Percentiles rank a stretch among this genome's conserved stretches.
Evolutionary conservation across 23 tunicate genomes (phyloP).

Genomic region (Ciona savignyi): DNA sequence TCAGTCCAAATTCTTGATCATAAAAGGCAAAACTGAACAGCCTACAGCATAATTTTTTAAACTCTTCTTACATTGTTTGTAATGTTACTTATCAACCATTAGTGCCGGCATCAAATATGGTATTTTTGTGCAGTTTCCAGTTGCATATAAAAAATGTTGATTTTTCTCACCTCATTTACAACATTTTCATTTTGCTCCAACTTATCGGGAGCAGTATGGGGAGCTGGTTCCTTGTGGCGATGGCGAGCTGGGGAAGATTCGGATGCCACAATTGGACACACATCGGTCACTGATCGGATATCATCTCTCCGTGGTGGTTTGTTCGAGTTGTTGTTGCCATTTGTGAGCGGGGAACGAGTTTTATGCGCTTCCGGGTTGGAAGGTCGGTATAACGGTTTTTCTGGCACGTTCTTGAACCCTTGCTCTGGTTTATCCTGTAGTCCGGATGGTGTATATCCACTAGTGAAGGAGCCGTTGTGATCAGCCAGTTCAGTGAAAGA

Average conservation of each 20-base stretch:
- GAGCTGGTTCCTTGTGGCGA: background rate
- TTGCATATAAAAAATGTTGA: background rate
- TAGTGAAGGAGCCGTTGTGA: conserved; percentile 1
- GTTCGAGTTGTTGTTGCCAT: conserved; percentile 3
- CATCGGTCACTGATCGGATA: background rate
- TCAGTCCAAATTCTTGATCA: background rate
- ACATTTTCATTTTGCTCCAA: background rate
- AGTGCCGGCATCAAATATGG: too few species aligned
- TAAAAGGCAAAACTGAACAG: background rate
- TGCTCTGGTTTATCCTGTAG: conserved; percentile 19
- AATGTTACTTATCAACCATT: too few species aligned
- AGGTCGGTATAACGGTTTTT: background rate
- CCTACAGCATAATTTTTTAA: too few species aligned
- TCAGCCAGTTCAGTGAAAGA: background rate
- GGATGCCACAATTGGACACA: conserved; percentile 23
- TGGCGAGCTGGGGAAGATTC: conserved; percentile 22
- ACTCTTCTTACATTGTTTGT: too few species aligned
- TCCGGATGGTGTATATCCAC: conserved; percentile 58
- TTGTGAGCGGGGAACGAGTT: background rate
- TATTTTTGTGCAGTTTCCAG: too few species aligned
- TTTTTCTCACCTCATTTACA: background rate
- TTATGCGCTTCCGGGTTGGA: background rate
- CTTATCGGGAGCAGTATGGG: background rate
- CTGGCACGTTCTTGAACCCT: background rate
- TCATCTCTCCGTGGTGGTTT: background rate